Evolutionary conservation across 2,113 vertebrate species (phyloP).

Genomic region (Ailurus styani): DNA sequence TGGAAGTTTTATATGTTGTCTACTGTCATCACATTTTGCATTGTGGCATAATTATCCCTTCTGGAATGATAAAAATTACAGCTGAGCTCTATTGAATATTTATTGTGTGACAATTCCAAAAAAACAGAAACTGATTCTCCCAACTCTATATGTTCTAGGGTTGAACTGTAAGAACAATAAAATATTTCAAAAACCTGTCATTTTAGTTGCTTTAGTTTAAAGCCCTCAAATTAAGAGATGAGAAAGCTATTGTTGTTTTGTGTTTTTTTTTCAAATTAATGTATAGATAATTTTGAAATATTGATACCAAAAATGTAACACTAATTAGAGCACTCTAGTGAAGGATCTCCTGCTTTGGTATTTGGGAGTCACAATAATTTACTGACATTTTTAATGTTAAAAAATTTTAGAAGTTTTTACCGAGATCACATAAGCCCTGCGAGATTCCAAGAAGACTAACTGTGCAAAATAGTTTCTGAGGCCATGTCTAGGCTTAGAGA

Average conservation of each 20-base stretch:
- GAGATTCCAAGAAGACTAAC: not conserved
- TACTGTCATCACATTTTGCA: not conserved
- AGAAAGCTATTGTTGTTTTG: not conserved
- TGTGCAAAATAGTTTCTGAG: not conserved
- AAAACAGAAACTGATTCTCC: not conserved
- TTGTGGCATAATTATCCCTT: not conserved
- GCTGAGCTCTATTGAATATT: not conserved
- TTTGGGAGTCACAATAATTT: not conserved
- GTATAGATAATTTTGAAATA: not conserved
- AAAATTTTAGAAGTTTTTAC: not conserved
- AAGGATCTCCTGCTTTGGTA: not conserved
- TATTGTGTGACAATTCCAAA: not conserved
- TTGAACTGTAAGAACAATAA: not conserved
- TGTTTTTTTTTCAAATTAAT: not conserved
- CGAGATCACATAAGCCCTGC: not conserved
- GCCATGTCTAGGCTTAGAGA: not conserved
- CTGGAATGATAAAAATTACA: not conserved
- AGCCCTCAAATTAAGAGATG: not conserved
- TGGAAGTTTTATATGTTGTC: not conserved
- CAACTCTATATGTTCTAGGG: not conserved
- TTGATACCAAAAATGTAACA: not conserved
- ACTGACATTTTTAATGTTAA: constrained; percentile 11
- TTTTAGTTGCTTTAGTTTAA: not conserved
- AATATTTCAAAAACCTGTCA: not conserved
- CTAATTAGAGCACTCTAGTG: not conserved